Percentiles rank a stretch among this genome's conserved stretches.
Evolutionary conservation across 2,797 vertebrate genomes (phyloP).

Genomic region (Danio choprae): DNA sequence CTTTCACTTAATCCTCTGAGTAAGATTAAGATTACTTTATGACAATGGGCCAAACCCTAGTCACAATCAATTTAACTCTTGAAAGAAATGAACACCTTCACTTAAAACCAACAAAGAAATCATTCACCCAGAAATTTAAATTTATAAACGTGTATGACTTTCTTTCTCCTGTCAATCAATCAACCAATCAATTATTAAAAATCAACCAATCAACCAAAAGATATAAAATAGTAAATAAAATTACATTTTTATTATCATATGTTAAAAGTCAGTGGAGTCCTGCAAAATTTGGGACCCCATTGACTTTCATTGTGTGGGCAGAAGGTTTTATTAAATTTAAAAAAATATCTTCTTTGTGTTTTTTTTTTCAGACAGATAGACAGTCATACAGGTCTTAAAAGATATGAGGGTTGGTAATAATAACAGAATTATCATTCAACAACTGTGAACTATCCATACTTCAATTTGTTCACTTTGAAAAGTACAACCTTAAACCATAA

Average conservation of each 20-base stretch:
- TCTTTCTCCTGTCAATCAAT: neutral
- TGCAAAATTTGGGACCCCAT: neutral
- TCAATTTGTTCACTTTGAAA: neutral
- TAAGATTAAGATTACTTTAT: neutral
- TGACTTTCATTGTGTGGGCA: neutral
- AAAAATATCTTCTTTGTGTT: neutral
- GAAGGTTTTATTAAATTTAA: neutral
- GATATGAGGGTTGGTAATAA: neutral
- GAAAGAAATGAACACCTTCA: neutral
- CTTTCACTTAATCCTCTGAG: conserved; percentile 16
- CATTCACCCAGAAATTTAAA: no score
- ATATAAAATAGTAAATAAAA: no score
- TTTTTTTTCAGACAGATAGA: neutral
- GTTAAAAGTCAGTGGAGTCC: neutral
- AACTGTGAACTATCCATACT: neutral
- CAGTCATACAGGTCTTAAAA: neutral
- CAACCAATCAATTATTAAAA: no score
- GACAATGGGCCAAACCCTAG: neutral
- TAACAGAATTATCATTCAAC: neutral
- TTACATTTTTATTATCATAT: neutral
- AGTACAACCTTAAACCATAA: neutral
- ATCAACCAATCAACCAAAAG: no score
- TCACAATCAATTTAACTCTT: neutral
- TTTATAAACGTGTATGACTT: neutral
- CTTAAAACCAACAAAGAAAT: neutral